A percentile compares a stretch with the other conserved stretches of the same genome.
phyloP scores from a whole-genome alignment of 2,797 vertebrate genomes.

The Pangasius krempfi region DNA sequence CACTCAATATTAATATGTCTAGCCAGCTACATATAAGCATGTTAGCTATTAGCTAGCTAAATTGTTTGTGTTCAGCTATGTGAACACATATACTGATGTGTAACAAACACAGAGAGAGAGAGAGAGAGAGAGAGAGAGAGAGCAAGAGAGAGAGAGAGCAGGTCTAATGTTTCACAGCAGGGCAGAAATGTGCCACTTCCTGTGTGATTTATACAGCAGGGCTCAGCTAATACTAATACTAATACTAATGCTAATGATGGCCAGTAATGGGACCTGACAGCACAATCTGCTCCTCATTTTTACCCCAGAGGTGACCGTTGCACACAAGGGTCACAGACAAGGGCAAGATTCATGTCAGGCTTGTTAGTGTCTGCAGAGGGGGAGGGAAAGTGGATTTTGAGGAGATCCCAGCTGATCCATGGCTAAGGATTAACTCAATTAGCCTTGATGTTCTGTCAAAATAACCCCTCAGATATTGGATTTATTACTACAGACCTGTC shows the following conservation, averaged over 20 bases:
- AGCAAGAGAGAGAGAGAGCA: too few species aligned
- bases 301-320: conserved; percentile 84
- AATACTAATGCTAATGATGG: conserved; percentile 96
- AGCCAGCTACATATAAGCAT: neutral
- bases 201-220: conserved; percentile 57
- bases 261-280: conserved; percentile 98
- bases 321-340: conserved; percentile 79
- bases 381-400: conserved; percentile 63
- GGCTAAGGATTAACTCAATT: conserved; percentile 96
- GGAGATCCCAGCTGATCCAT: conserved; percentile 84
- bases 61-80: neutral
- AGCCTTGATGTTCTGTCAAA: conserved; percentile 49
- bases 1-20: neutral
- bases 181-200: conserved; percentile 39
- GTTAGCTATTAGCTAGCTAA: neutral
- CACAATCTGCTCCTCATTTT: conserved; percentile 99
- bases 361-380: conserved; percentile 61
- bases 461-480: neutral
- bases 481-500: neutral
- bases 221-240: conserved; percentile 72
- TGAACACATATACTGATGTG: too few species aligned
- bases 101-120: too few species aligned
- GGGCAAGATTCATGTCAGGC: conserved; percentile 61
- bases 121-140: too few species aligned
- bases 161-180: conserved; percentile 21